phyloP scores from a whole-genome alignment of 2,888 invertebrate species.

The Anorthoa munda region DNA sequence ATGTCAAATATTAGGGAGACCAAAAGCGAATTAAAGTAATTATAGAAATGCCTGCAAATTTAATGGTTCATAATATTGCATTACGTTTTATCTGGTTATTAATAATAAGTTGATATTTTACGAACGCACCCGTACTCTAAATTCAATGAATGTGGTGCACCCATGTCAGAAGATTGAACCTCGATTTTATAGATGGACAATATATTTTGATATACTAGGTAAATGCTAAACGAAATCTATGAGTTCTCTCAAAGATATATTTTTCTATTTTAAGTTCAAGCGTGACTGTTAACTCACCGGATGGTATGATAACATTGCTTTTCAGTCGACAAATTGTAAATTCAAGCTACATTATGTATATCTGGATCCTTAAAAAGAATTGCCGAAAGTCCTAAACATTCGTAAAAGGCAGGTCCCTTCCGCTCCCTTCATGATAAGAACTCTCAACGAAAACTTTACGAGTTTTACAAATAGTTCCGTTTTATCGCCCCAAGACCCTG shows the following conservation, averaged over 20 bases:
- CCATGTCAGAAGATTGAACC: constrained; percentile 14
- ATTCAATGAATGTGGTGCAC: constrained; percentile 21
- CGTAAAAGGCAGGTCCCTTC: neutral
- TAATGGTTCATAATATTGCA: neutral
- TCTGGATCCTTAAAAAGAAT: constrained; percentile 4
- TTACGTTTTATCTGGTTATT: neutral
- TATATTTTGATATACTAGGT: neutral
- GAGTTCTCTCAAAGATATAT: too few relatives aligned
- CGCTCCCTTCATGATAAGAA: constrained; percentile 33
- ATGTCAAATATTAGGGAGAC: too few relatives aligned
- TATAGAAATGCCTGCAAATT: too few relatives aligned
- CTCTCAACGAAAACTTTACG: constrained; percentile 46
- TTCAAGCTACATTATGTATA: neutral
- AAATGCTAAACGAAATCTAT: too few relatives aligned
- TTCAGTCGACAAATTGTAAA: neutral
- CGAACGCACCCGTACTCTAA: neutral
- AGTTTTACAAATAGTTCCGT: constrained; percentile 44
- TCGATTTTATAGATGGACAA: constrained; percentile 4
- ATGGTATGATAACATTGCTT: neutral
- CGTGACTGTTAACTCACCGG: too few relatives aligned
- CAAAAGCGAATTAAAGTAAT: too few relatives aligned
- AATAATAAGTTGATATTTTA: neutral
- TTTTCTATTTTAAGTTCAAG: too few relatives aligned
- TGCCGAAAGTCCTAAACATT: neutral
- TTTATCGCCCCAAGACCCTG: constrained; percentile 43